Evolutionary conservation across 2,888 invertebrate species (phyloP), one percentile per base, ranked within the genome.

Genomic region (Aphidius colemani): DNA sequence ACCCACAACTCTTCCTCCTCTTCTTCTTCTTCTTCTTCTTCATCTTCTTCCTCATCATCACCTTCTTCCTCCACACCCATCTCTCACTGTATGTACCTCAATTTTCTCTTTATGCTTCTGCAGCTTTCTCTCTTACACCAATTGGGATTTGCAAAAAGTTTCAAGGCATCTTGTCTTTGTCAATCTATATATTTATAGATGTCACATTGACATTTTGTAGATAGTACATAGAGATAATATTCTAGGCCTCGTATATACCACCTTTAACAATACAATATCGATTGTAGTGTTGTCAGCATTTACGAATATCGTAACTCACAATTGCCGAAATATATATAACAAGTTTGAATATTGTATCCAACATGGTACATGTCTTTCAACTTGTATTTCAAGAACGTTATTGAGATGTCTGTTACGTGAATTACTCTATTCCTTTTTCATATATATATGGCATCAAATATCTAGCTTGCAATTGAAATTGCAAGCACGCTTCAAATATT

Each of bases 331-430:
- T 76, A 75, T 30, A 13, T 43, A 46, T 18, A 13, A 49, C 48
- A 49, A 44, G 55, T 41, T 64, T 53, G 50, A 66, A 53, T 50
- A 59, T 56, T 59, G 45, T 41, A 58, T 58, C 56, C 48, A 55
- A 53, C 65, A 51, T 13, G 10, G 45, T 13, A 11, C 43, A 13
- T 49, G 41, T 11, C 53, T n/a, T 45, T 59, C 39, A 39, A 8
- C 40, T 53, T 56, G 50, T 53, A 61, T 65, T 57, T 53, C 61
- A 53, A 58, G 58, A 57, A 72, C 74, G 71, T 77, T 78, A 78
- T 78, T 78, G 78, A 78, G 77, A 78, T 77, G 74, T 78, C 77
- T 74, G 72, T 67, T 57, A 66, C 72, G 72, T 72, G 75, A 76
- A 75, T 76, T 78, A 75, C 75, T 72, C 69, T 70, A 70, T 71